Conservation (phyloP, 2,113 vertebrate species). For the Kobus ellipsiprymnus region DNA sequence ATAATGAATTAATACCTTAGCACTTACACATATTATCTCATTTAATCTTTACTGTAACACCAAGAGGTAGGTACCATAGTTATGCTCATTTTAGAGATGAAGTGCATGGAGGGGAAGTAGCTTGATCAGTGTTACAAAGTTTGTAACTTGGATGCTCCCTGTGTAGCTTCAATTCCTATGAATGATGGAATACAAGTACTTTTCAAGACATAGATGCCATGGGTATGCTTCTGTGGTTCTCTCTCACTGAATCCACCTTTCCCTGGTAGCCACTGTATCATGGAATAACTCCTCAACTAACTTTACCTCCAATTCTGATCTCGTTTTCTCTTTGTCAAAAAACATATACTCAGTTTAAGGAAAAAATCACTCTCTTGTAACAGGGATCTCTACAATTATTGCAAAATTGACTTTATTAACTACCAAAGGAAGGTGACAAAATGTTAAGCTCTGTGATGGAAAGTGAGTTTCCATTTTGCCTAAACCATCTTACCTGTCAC, state of each 20-base stretch:
- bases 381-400: neutral
- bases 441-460: neutral
- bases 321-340: constrained; percentile 13
- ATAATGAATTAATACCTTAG: neutral
- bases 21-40: neutral
- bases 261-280: neutral
- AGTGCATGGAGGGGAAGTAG: neutral
- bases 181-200: neutral
- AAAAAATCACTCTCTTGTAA: constrained; percentile 1
- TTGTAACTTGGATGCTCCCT: neutral
- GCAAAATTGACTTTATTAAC: constrained; percentile 8
- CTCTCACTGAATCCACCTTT: neutral
- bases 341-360: neutral
- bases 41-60: neutral
- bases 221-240: neutral
- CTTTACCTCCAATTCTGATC: neutral
- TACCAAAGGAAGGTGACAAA: neutral
- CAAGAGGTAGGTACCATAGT: neutral
- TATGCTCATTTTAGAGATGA: neutral
- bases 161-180: neutral
- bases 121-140: neutral
- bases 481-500: neutral
- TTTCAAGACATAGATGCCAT: neutral
- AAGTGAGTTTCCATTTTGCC: neutral
- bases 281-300: neutral